These are phyloP conservation scores for Zaprionus ghesquierei DNA, from an alignment of 1,140 invertebrate genomes.

Conservation along the genomic window DNA sequence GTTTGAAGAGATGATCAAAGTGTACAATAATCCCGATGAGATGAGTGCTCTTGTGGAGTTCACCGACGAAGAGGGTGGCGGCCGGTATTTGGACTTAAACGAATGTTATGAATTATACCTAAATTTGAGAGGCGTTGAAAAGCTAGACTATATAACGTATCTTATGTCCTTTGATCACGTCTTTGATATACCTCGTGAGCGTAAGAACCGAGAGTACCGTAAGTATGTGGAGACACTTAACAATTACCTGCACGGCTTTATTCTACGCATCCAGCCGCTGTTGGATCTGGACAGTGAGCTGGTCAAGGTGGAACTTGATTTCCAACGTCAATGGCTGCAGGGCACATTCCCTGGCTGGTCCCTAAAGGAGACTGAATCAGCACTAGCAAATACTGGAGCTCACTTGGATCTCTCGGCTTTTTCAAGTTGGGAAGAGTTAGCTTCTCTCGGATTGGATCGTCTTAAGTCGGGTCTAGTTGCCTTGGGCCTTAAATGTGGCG, in stretches of 20 bases:
- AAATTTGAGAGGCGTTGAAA: constrained; percentile 98
- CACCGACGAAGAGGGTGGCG: constrained; percentile 99
- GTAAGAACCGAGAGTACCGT: constrained; percentile 96
- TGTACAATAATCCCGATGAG: constrained; percentile 79
- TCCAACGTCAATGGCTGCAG: constrained; percentile 93
- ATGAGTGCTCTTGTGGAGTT: constrained; percentile 93
- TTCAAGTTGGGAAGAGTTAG: constrained; percentile 98
- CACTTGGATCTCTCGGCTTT: constrained; percentile 98
- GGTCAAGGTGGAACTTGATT: constrained; percentile 90
- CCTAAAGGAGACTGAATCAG: constrained; percentile 95
- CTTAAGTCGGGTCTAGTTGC: constrained; percentile 99
- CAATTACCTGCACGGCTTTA: constrained; percentile 94
- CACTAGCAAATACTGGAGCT: constrained; percentile 95
- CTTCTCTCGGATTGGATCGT: constrained; percentile 97
- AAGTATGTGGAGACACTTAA: constrained; percentile 93
- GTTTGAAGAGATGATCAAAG: constrained; percentile 96
- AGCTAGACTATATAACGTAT: constrained; percentile 98
- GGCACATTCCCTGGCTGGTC: constrained; percentile 97
- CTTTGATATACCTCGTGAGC: constrained; percentile 97
- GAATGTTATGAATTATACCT: constrained; percentile 98
- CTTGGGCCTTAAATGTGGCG: constrained; percentile 98
- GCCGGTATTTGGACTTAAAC: constrained; percentile 99
- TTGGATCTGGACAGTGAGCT: constrained; percentile 92
- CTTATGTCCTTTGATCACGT: constrained; percentile 97
- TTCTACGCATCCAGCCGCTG: constrained; percentile 94